Evolutionary conservation across 1,140 invertebrate species (phyloP).

Genomic region (Caerostris extrusa): DNA sequence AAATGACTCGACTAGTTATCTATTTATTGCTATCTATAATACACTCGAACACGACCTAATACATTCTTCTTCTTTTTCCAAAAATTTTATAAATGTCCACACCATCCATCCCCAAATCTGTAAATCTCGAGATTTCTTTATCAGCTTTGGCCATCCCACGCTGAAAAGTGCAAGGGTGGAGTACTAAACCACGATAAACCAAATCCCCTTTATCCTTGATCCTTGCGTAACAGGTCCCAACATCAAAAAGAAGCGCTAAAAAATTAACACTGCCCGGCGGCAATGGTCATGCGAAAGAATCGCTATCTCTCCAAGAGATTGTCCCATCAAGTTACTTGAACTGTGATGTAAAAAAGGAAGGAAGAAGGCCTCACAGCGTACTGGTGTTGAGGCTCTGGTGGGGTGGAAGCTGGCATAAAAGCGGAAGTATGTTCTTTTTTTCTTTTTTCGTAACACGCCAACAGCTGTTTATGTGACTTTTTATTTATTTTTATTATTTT

Average conservation of each 20-base stretch:
- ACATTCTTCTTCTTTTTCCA: neutral
- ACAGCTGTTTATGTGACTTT: slow-evolving; percentile 26
- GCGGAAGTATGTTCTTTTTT: slow-evolving; percentile 23
- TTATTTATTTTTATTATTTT: neutral
- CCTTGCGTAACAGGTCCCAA: slow-evolving; percentile 19
- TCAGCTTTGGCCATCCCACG: slow-evolving; percentile 44
- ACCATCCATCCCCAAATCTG: neutral
- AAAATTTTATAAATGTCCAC: neutral
- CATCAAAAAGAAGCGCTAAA: slow-evolving; percentile 27
- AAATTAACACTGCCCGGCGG: slow-evolving; percentile 30
- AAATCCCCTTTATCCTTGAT: neutral
- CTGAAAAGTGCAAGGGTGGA: slow-evolving; percentile 11
- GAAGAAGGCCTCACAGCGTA: neutral
- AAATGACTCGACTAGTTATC: too few relatives aligned
- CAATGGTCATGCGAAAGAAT: neutral
- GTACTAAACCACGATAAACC: neutral
- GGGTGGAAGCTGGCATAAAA: slow-evolving; percentile 37
- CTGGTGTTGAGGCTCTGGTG: neutral
- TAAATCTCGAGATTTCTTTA: neutral
- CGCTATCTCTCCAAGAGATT: neutral
- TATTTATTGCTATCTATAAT: too few relatives aligned
- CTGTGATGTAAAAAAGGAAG: slow-evolving; percentile 17
- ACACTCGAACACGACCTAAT: neutral
- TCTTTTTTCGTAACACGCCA: slow-evolving; percentile 1
- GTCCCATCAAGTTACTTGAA: slow-evolving; percentile 19